phyloP scores from a whole-genome alignment of 1,140 invertebrate species.

The Panulirus ornatus region DNA sequence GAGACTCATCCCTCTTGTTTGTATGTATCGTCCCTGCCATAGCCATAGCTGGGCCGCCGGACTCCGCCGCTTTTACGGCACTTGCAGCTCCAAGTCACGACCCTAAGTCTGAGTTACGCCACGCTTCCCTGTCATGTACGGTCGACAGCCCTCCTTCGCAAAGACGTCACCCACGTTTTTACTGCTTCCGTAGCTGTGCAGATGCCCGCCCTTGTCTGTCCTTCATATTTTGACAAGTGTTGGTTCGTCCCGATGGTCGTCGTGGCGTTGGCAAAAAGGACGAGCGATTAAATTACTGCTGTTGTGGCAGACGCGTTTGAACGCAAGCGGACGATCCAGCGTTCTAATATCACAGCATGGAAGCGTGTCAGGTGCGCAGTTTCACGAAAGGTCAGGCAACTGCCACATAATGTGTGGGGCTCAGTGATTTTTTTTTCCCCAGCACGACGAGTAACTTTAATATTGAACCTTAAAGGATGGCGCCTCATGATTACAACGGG shows the following conservation, averaged over 20 bases:
- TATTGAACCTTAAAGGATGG: too few species aligned
- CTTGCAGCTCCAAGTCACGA: neutral
- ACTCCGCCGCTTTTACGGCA: conserved; percentile 6
- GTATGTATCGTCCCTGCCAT: neutral
- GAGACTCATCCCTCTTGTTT: neutral
- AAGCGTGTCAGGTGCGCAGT: neutral
- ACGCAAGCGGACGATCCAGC: neutral
- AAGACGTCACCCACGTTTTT: neutral
- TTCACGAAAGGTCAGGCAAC: neutral
- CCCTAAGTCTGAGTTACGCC: conserved; percentile 46
- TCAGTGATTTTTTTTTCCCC: neutral
- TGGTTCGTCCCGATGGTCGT: too few species aligned
- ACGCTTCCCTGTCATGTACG: neutral
- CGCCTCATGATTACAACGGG: neutral
- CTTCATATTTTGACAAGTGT: too few species aligned
- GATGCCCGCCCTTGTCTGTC: too few species aligned
- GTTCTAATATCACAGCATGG: neutral
- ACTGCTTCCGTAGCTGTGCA: neutral
- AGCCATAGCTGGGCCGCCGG: neutral
- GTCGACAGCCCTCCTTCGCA: neutral
- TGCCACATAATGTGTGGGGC: neutral
- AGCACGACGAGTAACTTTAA: too few species aligned
- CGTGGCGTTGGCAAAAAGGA: too few species aligned
- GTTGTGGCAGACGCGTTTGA: too few species aligned
- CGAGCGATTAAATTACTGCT: too few species aligned